Evolutionary conservation across 2,888 invertebrate genomes (phyloP).

Genomic region (Drosophila percnosoma): DNA sequence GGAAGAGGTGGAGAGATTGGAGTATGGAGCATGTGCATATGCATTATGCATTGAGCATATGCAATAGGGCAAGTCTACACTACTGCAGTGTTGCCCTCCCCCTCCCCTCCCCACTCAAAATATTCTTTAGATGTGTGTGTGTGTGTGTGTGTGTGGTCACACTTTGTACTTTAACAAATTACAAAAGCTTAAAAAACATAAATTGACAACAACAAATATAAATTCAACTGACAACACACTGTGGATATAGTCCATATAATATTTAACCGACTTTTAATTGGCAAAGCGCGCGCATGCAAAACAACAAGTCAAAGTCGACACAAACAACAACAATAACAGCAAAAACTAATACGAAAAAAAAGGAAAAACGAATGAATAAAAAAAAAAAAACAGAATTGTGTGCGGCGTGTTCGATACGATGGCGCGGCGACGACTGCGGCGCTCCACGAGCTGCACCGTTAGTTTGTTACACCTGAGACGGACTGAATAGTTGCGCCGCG

Average conservation of each 20-base stretch:
- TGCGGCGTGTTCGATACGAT: conserved; percentile 67
- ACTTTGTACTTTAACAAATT: not conserved
- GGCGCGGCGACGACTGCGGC: conserved; percentile 74
- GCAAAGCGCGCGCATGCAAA: conserved; percentile 22
- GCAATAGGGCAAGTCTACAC: conserved; percentile 1
- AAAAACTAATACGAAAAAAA: conserved; percentile 8
- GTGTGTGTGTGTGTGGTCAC: not conserved
- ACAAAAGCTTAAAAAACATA: not conserved
- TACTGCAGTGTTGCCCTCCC: not conserved
- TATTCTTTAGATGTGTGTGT: not conserved
- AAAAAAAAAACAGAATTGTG: conserved; percentile 11
- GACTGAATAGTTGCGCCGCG: conserved; percentile 45
- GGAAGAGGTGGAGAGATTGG: conserved; percentile 2
- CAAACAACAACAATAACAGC: conserved; percentile 10
- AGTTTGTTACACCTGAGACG: conserved; percentile 77
- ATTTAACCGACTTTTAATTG: conserved; percentile 50
- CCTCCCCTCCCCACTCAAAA: not conserved
- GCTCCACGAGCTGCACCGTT: conserved; percentile 73
- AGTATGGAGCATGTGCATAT: conserved; percentile 2
- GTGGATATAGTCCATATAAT: conserved; percentile 12
- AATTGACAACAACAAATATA: conserved; percentile 15
- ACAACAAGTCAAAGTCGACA: conserved; percentile 38
- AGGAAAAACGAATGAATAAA: conserved; percentile 7
- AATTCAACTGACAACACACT: conserved; percentile 12
- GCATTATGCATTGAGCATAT: not conserved